Base-by-base conservation (phyloP, 2,113 vertebrate genomes). In the Equus przewalskii region DNA sequence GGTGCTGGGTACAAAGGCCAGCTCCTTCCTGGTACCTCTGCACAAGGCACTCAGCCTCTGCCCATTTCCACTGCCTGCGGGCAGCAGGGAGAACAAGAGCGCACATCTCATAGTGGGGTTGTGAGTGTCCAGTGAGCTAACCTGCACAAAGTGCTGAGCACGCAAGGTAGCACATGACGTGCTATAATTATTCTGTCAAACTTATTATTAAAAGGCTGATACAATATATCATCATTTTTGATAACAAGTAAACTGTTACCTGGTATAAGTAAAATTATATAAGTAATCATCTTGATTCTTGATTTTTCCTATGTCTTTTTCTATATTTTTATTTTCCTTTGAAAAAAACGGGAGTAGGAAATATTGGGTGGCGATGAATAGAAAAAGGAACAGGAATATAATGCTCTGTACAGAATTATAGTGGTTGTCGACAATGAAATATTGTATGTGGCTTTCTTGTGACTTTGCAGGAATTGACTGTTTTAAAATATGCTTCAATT, bases 401-500 rank as follows among this genome's bases (percentile, higher is more conserved):
- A 96, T 14, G 58, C 54, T 97, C 88, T 96, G 54, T 22, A 72
- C 24, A 94, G 96, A 97, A 91, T 95, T 67, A 96, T 84, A 95
- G 93, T 26, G 76, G 79, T 33, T 97, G 96, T 94, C 95, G 97
- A 97, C 58, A 97, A 93, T 96, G 97, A 98, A 98, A 97, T 84
- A 97, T 0, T 88, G 67, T 67, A 70, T 88, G 60, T 85, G 89
- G 69, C 49, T 82, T 98, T 98, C 85, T 80, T 91, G 96, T 87
- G 89, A 96, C 98, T 97, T 92, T 96, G 76, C 75, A 97, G 75
- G 95, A 98, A 97, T 86, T 86, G 97, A 94, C 92, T 93, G 96
- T 97, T 98, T 94, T 91, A 98, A 98, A 98, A 92, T 97, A 98
- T 95, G 91, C 76, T 98, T 97, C 97, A 93, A 79, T 91, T 98